Evolutionary conservation across 2,888 invertebrate species (phyloP).

Genomic region (Malthinus flaveolus): DNA sequence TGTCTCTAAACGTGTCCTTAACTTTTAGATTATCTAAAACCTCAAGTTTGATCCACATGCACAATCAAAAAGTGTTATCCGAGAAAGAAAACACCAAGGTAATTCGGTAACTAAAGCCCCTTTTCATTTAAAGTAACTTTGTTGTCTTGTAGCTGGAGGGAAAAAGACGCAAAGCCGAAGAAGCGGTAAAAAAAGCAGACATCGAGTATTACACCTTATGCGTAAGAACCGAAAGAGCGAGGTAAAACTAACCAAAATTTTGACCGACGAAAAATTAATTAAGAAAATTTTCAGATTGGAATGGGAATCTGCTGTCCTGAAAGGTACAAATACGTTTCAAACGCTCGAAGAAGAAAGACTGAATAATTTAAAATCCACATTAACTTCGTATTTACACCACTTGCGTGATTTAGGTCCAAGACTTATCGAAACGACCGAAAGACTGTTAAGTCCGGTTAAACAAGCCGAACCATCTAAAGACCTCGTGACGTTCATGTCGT

Average conservation of each 20-base stretch:
- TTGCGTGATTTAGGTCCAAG: conserved; percentile 77
- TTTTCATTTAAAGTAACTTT: neutral
- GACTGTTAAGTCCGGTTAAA: conserved; percentile 69
- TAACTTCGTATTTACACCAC: conserved; percentile 67
- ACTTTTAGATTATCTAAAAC: conserved; percentile 50
- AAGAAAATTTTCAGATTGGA: conserved; percentile 64
- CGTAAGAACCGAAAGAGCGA: conserved; percentile 85
- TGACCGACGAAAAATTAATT: no score
- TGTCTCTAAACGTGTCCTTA: neutral
- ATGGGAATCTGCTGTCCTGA: conserved; percentile 88
- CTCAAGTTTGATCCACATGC: conserved; percentile 52
- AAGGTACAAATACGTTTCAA: conserved; percentile 86
- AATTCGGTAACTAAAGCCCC: conserved; percentile 23
- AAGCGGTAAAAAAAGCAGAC: conserved; percentile 88
- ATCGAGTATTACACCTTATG: conserved; percentile 92
- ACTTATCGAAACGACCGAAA: conserved; percentile 70
- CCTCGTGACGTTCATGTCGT: conserved; percentile 66
- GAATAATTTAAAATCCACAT: conserved; percentile 73
- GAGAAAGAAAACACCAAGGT: conserved; percentile 66
- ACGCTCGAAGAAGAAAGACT: conserved; percentile 88
- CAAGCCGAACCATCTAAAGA: conserved; percentile 74
- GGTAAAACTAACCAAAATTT: conserved; percentile 55
- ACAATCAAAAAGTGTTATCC: conserved; percentile 49
- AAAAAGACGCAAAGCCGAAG: conserved; percentile 87
- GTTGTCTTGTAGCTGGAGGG: conserved; percentile 69